Conservation (phyloP, 2,888 invertebrate genomes). For the Cetonia aurata region DNA sequence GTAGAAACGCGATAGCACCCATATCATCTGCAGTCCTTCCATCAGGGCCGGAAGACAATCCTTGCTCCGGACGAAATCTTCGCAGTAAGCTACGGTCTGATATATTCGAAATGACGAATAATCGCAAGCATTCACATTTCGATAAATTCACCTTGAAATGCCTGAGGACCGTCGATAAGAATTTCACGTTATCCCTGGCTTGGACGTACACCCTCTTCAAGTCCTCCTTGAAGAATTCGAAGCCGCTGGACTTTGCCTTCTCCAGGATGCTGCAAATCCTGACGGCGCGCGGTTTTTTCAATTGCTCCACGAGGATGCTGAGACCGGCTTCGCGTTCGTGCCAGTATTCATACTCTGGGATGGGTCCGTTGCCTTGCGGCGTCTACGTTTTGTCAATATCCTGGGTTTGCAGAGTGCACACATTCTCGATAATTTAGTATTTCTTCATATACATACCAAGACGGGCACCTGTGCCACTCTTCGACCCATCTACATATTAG, state of each 20-base stretch:
- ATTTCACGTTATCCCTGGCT: slow-evolving; percentile 84
- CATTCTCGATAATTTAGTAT: too few species aligned
- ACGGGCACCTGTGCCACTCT: too few species aligned
- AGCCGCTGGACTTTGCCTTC: slow-evolving; percentile 70
- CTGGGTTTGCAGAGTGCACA: too few species aligned
- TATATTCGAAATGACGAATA: slow-evolving; percentile 40
- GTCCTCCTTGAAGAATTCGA: slow-evolving; percentile 73
- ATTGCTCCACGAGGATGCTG: slow-evolving; percentile 83
- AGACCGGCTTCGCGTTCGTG: slow-evolving; percentile 82
- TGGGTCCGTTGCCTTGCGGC: slow-evolving; percentile 80
- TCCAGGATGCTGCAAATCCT: slow-evolving; percentile 74
- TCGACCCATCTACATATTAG: too few species aligned
- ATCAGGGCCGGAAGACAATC: slow-evolving; percentile 83
- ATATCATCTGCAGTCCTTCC: slow-evolving; percentile 89
- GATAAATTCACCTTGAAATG: slow-evolving; percentile 79
- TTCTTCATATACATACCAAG: too few species aligned
- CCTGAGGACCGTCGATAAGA: slow-evolving; percentile 79
- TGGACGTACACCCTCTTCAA: slow-evolving; percentile 76
- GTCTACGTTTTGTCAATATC: slow-evolving; percentile 63
- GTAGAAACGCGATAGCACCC: slow-evolving; percentile 91
- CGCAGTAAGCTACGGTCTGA: slow-evolving; percentile 63
- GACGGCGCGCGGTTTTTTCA: slow-evolving; percentile 79
- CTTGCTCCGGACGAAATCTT: slow-evolving; percentile 78
- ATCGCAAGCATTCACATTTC: too few species aligned
- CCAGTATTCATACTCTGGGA: slow-evolving; percentile 91